Evolutionary conservation across 2,113 vertebrate genomes (phyloP).

Genomic region (Cariama cristata): DNA sequence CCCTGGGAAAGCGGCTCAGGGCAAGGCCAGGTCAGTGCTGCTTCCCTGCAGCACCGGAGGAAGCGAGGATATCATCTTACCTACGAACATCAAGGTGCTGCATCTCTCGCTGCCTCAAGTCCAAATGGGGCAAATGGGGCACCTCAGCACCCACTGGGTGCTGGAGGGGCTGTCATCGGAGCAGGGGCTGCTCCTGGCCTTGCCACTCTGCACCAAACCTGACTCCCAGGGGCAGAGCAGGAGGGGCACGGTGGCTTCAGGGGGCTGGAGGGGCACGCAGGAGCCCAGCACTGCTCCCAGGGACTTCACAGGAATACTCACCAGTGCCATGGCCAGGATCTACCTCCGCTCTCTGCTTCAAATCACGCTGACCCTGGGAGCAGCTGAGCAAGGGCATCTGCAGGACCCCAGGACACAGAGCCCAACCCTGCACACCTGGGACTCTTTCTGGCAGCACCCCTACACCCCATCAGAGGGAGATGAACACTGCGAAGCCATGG

Average conservation of each 20-base stretch:
- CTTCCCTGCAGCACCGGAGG: rapidly evolving
- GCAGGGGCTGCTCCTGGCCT: background rate
- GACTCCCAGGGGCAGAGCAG: background rate
- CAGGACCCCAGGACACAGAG: background rate
- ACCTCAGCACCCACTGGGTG: background rate
- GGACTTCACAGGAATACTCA: background rate
- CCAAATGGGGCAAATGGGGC: background rate
- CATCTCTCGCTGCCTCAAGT: rapidly evolving
- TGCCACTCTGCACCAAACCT: background rate
- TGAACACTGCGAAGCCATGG: rapidly evolving
- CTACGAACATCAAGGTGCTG: background rate
- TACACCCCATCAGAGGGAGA: background rate
- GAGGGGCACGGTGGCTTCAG: rapidly evolving
- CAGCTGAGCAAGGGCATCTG: background rate
- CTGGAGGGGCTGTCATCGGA: rapidly evolving
- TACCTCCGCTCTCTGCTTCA: background rate
- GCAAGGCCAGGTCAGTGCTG: background rate
- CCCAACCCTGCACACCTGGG: background rate
- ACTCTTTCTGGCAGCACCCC: background rate
- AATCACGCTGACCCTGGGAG: background rate
- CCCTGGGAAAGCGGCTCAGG: background rate
- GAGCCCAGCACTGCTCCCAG: background rate
- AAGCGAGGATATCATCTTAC: background rate
- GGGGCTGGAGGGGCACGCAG: background rate
- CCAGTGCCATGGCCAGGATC: rapidly evolving